Conservation (phyloP, 2,113 vertebrate genomes). For the Solea solea region DNA sequence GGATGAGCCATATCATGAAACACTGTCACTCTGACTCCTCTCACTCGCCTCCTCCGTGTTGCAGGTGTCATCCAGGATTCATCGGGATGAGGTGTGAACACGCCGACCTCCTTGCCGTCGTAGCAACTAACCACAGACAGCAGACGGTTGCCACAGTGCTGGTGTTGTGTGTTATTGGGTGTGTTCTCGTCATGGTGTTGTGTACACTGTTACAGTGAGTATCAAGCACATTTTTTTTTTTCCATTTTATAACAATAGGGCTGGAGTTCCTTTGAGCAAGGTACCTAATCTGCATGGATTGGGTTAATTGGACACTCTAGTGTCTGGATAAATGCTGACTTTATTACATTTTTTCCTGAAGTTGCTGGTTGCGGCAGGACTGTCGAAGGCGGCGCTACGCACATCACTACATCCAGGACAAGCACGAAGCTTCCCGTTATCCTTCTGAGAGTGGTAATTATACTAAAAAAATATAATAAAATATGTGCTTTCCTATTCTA, state of each 20-base stretch:
- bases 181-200: conserved; percentile 83
- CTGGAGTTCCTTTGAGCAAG: too few species aligned
- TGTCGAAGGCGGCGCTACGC: conserved; percentile 81
- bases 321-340: too few species aligned
- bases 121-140: conserved; percentile 91
- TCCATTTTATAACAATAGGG: neutral
- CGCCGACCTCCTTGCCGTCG: conserved; percentile 94
- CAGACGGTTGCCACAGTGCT: conserved; percentile 90
- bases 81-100: conserved; percentile 92
- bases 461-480: neutral
- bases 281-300: too few species aligned
- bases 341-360: conserved; percentile 44
- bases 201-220: conserved; percentile 95
- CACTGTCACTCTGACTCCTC: too few species aligned
- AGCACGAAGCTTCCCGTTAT: conserved; percentile 80
- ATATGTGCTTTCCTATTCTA: too few species aligned
- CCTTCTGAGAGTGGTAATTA: conserved; percentile 86
- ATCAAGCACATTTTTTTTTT: neutral
- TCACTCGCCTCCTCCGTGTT: too few species aligned
- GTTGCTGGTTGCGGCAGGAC: conserved; percentile 88
- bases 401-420: conserved; percentile 80
- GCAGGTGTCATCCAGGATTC: conserved; percentile 90
- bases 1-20: too few species aligned
- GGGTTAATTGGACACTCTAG: too few species aligned
- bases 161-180: conserved; percentile 88